Base-by-base conservation (phyloP, 2,113 vertebrate genomes). In the Takifugu bimaculatus region DNA sequence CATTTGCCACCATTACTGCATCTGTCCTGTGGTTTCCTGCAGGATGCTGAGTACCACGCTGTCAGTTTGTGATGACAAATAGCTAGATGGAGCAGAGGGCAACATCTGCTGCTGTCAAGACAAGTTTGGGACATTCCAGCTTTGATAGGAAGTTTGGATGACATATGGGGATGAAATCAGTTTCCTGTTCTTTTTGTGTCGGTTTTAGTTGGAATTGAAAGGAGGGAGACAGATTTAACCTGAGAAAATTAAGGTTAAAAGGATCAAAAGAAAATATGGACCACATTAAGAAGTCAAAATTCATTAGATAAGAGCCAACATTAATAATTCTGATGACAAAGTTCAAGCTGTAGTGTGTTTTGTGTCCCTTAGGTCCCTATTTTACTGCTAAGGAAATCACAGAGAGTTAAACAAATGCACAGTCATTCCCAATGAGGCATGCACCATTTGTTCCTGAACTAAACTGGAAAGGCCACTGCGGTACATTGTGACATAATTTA, bases 401-500 rank as follows among this genome's bases (percentile, higher is more conserved):
- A 53, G 66, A 63, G 47, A 56, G 52, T 48, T 58, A 81, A 87
- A 83, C 70, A 84, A 70, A 79, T 80, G 48, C 65, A 72, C 50
- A 32, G 65, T 81, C 59, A 77, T 79, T 79, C 68, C 47, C 65
- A 77, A 78, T 72, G 68, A 84, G 55, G 60, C 74, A 65, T 72
- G 66, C 47, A 32, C 39, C 84, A 82, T 83, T 84, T 87, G 74
- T 84, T 86, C 72, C 83, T 77, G 74, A 57, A 10, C 45, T 58
- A 71, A 81, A 80, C 57, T 56, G 57, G 70, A 80, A 68, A 53
- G 56, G 47, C 68, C 76, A 65, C 60, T 65, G 68, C 71, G 60
- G 76, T 65, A 71, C 77, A 84, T 65, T 80, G 78, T 85, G 75
- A 80, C 67, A 85, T 85, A 81, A 83, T 83, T 85, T 75, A 83